Conservation (phyloP, 2,113 vertebrate species). For the Poicephalus gulielmi region DNA sequence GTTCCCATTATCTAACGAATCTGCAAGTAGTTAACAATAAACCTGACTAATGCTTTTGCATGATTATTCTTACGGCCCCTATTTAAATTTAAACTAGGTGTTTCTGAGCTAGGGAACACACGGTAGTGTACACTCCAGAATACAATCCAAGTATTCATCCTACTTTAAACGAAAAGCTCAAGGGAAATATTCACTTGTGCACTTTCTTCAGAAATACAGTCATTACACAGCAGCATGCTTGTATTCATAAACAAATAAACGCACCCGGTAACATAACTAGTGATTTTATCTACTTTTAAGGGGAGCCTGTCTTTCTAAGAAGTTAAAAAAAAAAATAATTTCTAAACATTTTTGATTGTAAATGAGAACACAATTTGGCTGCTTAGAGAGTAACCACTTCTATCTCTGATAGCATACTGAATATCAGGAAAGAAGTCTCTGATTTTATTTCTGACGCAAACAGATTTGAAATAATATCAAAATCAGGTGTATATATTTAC, state of each 20-base stretch:
- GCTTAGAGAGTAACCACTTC: not conserved
- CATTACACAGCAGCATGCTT: not conserved
- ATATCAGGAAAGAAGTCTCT: not conserved
- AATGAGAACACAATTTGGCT: not conserved
- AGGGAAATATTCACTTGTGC: not conserved
- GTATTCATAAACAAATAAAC: not conserved
- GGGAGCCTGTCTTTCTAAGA: not conserved
- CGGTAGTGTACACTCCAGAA: not conserved
- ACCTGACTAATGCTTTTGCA: not conserved
- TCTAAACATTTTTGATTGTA: not conserved
- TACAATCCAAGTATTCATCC: not conserved
- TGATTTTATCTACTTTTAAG: not conserved
- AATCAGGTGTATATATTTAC: not conserved
- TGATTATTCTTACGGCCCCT: not conserved
- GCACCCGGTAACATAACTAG: not conserved
- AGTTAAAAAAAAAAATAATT: not conserved
- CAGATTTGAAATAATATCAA: not conserved
- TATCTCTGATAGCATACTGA: not conserved
- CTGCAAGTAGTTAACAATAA: not conserved
- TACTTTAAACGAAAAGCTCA: not conserved
- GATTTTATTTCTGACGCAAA: not conserved
- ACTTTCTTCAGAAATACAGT: not conserved
- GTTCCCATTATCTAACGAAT: not conserved
- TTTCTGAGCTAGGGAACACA: not conserved
- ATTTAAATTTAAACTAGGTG: not conserved